phyloP scores from a whole-genome alignment of 2,888 invertebrate species.

The Andrena dorsata region DNA sequence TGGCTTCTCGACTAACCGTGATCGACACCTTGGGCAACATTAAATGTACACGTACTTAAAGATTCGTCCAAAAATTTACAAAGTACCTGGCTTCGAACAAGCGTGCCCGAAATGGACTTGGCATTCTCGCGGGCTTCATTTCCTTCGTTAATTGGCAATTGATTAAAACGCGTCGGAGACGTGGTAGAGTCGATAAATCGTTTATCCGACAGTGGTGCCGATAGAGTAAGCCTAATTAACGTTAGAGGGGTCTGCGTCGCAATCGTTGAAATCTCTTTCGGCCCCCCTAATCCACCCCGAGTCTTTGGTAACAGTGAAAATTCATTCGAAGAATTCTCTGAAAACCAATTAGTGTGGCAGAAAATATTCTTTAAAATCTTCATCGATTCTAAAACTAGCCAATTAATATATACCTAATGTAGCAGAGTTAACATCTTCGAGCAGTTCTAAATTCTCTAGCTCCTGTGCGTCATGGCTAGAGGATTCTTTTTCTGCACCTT shows the following conservation, averaged over 20 bases:
- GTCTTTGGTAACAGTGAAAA: not conserved
- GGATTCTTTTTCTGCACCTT: not conserved
- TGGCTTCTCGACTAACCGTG: slow-evolving; percentile 31
- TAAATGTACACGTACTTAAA: not conserved
- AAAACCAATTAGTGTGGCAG: not conserved
- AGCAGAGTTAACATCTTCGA: not conserved
- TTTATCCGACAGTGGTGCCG: not conserved
- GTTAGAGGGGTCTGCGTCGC: slow-evolving; percentile 38
- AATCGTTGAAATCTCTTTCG: slow-evolving; percentile 18
- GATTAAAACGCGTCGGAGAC: not conserved
- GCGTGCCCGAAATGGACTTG: not conserved
- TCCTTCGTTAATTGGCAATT: not conserved
- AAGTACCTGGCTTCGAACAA: slow-evolving; percentile 15
- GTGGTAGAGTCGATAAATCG: slow-evolving; percentile 5
- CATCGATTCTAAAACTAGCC: not conserved
- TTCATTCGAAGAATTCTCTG: slow-evolving; percentile 8
- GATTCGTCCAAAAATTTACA: not conserved
- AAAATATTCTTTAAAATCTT: not conserved
- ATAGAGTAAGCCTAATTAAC: slow-evolving; percentile 13
- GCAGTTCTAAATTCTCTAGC: not conserved
- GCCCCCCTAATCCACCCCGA: not conserved
- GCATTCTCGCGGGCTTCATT: not conserved
- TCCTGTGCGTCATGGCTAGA: not conserved
- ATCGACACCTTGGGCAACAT: slow-evolving; percentile 36
- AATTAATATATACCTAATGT: slow-evolving; percentile 28